Conservation (phyloP, 2,113 vertebrate species). For the Lophochroa leadbeateri region DNA sequence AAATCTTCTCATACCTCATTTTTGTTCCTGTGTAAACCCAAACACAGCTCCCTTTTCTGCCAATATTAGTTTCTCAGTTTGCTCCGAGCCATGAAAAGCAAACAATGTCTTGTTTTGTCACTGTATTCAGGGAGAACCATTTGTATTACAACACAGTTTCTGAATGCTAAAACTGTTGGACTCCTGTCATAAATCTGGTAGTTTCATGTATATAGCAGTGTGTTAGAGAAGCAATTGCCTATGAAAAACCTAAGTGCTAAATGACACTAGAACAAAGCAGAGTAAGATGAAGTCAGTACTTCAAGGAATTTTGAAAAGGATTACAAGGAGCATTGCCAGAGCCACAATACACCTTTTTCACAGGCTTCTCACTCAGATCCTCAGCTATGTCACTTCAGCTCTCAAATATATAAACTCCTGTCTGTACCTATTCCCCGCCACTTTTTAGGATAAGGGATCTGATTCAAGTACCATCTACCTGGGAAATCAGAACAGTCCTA, state of each 20-base stretch:
- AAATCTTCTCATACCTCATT: not conserved
- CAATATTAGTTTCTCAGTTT: not conserved
- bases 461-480: not conserved
- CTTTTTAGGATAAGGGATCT: not conserved
- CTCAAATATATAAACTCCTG: not conserved
- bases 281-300: not conserved
- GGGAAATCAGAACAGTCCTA: not conserved
- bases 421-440: not conserved
- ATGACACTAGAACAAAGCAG: constrained; percentile 30
- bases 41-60: not conserved
- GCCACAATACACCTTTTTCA: not conserved
- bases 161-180: constrained; percentile 33
- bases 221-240: constrained; percentile 26
- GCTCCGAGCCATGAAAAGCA: not conserved
- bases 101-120: not conserved
- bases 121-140: not conserved
- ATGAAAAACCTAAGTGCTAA: constrained; percentile 25
- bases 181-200: constrained; percentile 17
- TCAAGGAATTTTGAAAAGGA: constrained; percentile 5
- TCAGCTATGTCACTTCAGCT: not conserved
- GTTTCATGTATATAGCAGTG: constrained; percentile 4
- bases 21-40: not conserved
- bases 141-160: constrained; percentile 27
- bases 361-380: not conserved
- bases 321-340: not conserved